phyloP scores from a whole-genome alignment of 2,113 vertebrate genomes.

The Laterallus jamaicensis region DNA sequence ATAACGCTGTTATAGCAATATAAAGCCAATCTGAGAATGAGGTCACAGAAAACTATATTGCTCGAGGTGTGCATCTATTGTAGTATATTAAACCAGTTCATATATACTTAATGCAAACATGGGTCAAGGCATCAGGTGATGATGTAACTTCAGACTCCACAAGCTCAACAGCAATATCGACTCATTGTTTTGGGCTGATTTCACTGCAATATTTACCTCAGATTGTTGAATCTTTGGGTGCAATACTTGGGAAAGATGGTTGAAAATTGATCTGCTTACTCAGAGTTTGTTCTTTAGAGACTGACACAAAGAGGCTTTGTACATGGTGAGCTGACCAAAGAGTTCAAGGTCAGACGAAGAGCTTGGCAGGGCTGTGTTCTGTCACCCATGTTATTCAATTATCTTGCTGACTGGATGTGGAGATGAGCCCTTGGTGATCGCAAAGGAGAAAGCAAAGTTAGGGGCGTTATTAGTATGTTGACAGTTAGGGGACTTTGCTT shows the following conservation, averaged over 20 bases:
- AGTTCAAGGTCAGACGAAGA: conserved; percentile 18
- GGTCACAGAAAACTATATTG: neutral
- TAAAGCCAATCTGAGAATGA: neutral
- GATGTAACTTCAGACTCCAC: neutral
- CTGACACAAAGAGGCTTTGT: neutral
- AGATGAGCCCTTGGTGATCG: neutral
- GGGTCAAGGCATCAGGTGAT: neutral
- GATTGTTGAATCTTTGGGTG: neutral
- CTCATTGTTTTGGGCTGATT: neutral
- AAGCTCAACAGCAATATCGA: neutral
- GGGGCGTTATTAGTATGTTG: neutral
- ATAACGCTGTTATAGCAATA: neutral
- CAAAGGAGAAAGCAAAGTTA: neutral
- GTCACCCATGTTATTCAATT: conserved; percentile 23
- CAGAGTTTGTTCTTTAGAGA: neutral
- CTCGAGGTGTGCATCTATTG: neutral
- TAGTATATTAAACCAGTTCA: neutral
- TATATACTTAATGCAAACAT: neutral
- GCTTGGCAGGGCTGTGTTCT: neutral
- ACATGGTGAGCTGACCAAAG: neutral
- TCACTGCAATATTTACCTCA: neutral
- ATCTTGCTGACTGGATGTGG: neutral
- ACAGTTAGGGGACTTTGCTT: neutral
- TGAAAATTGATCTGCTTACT: neutral
- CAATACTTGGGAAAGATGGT: neutral